These are phyloP conservation scores for Stercorarius parasiticus DNA, from an alignment of 2,113 vertebrate species.

Conservation along the genomic window DNA sequence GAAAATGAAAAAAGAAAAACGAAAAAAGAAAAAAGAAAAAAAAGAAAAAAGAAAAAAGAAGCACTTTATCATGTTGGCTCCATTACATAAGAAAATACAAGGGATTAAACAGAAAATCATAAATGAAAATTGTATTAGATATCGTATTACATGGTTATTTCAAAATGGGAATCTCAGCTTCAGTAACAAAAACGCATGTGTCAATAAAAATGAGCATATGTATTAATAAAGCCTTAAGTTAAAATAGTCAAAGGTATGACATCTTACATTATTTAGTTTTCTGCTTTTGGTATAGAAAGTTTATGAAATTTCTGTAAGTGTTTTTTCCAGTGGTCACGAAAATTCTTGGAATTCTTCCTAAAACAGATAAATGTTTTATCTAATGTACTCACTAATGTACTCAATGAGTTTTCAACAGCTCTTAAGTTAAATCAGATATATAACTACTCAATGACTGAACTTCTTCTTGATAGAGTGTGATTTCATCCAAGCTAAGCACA, in stretches of 20 bases:
- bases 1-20: background rate
- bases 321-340: background rate
- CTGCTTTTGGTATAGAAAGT: background rate
- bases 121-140: background rate
- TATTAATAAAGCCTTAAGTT: background rate
- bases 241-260: background rate
- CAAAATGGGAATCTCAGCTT: background rate
- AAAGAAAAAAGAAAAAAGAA: too few relatives aligned
- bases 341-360: background rate
- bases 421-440: background rate
- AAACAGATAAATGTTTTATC: background rate
- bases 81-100: background rate
- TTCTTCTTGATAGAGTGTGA: background rate
- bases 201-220: background rate
- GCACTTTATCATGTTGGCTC: background rate
- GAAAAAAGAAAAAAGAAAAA: background rate
- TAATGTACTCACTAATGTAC: background rate
- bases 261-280: background rate
- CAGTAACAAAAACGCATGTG: background rate
- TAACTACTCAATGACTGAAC: background rate
- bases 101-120: background rate
- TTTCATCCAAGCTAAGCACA: background rate
- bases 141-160: background rate
- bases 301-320: background rate
- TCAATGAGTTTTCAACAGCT: background rate